phyloP scores from a whole-genome alignment of 2,797 vertebrate genomes.

The Rhinoraja longicauda region DNA sequence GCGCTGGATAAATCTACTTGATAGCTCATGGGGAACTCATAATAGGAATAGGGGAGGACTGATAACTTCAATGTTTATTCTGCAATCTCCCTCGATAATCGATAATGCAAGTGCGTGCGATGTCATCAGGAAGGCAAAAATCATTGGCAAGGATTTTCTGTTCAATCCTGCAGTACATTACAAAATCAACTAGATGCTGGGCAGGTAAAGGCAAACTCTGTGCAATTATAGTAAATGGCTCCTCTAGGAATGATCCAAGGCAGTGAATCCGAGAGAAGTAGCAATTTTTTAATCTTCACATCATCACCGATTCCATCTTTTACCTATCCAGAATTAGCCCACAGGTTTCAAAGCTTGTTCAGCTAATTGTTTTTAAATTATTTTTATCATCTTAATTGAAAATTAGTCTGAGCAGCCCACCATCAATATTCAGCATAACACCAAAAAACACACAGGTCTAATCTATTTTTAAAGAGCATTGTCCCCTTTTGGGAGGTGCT shows the following conservation, averaged over 20 bases:
- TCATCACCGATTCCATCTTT: neutral
- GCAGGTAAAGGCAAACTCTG: neutral
- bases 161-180: neutral
- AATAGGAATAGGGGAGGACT: neutral
- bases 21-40: neutral
- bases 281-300: neutral
- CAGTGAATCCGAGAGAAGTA: neutral
- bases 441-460: neutral
- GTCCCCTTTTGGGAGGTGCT: neutral
- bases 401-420: constrained; percentile 5
- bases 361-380: constrained; percentile 28
- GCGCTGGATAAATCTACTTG: neutral
- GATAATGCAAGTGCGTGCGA: neutral
- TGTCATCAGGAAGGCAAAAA: neutral
- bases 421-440: constrained; percentile 18
- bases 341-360: constrained; percentile 22
- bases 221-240: no score
- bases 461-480: constrained; percentile 26
- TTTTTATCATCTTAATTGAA: constrained; percentile 9
- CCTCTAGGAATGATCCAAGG: neutral
- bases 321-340: neutral
- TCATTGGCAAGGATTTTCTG: neutral
- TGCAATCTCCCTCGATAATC: neutral
- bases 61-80: neutral
- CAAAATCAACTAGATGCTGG: neutral